Evolutionary conservation across 2,113 vertebrate species (phyloP).

Genomic region (Brachyhypopomus occidentalis): DNA sequence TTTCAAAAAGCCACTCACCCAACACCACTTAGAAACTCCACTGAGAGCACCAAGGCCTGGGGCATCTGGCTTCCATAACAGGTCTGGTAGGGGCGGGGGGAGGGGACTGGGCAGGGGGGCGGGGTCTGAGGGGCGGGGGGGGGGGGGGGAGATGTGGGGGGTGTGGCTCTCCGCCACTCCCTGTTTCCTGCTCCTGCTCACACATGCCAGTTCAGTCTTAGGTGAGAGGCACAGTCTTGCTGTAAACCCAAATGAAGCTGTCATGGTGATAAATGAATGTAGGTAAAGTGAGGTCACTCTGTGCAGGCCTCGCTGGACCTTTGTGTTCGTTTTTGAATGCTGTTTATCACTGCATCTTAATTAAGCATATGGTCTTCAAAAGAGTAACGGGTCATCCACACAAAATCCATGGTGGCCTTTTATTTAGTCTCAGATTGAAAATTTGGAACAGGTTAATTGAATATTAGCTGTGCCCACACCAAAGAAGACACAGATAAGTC

Average conservation of each 20-base stretch:
- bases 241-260: constrained; percentile 20
- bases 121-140: no score
- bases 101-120: no score
- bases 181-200: background rate
- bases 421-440: constrained; percentile 9
- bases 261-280: constrained; percentile 39
- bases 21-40: no score
- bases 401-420: constrained; percentile 5
- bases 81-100: no score
- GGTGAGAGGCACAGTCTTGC: constrained; percentile 1
- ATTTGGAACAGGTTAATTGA: constrained; percentile 11
- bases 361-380: constrained; percentile 33
- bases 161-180: background rate
- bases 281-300: constrained; percentile 17
- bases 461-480: constrained; percentile 19
- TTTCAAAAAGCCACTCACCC: no score
- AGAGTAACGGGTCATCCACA: background rate
- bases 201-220: constrained; percentile 25
- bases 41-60: no score
- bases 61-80: background rate
- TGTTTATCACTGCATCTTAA: constrained; percentile 36
- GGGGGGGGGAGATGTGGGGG: background rate
- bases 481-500: background rate
- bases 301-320: constrained; percentile 25
- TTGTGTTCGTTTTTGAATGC: constrained; percentile 24